Base-by-base conservation (phyloP, 2,797 vertebrate species). In the Monodelphis domestica region DNA sequence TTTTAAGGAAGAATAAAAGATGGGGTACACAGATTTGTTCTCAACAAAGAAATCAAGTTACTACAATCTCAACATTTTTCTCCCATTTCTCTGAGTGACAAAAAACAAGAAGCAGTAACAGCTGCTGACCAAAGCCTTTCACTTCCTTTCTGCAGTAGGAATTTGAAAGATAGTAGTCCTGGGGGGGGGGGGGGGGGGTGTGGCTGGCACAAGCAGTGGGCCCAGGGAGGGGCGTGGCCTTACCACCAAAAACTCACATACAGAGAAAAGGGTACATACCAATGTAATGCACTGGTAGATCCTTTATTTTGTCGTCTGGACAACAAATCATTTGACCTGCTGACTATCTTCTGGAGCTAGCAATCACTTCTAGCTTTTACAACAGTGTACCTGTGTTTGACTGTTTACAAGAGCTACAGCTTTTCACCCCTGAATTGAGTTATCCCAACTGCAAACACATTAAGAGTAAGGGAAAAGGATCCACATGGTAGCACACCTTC, bases 1-100 rank as follows among this genome's bases (percentile, higher is more conserved):
- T 93, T 87, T 97, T 92, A 92, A 92, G 2, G 94, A 96, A 91
- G 55, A 91, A 95, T 88, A 91, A 96, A 93, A 92, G 50, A 33
- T 30, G 51, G 90, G 50, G 24, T 57, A 45, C 12, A 2, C 53
- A 93, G 55, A 96, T 87, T 90, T 54, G 87, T 38, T 57, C 90
- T 95, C 57, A 91, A 95, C 92, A 96, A 97, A 97, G 96, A 94
- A 97, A 96, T 94, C 96, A 96, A 98, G 91, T 96, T 95, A 88
- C 91, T 95, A 53, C 95, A 93, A 94, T 97, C 95, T 97, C 92
- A 95, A 93, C 92, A 52, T 95, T 96, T 95, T 96, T 93, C 78
- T 53, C 91, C 93, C 95, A 93, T 94, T 96, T 97, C 93, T 97
- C 70, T 95, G 93, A 96, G 96, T 97, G 97, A 95, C 97, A 95